Percentiles rank a stretch among this genome's conserved stretches.
phyloP scores from a whole-genome alignment of 1,140 invertebrate genomes.

The Arctopsyche grandis region DNA sequence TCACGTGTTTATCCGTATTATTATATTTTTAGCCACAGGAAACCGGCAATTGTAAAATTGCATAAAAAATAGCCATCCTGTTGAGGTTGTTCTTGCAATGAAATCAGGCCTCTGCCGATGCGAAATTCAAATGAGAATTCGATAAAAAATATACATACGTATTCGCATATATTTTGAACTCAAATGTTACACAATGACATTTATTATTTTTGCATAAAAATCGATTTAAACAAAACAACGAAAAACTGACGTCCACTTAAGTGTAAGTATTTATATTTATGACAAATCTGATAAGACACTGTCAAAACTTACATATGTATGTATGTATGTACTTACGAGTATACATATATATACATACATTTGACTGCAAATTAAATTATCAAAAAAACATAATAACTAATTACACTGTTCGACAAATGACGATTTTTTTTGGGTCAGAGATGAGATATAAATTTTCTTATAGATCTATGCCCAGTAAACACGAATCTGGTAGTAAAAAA shows the following conservation, averaged over 20 bases:
- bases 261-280: no score
- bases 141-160: neutral
- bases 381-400: no score
- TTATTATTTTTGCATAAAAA: neutral
- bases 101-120: neutral
- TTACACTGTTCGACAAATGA: no score
- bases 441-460: no score
- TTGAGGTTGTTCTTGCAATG: neutral
- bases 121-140: neutral
- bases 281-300: no score
- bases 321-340: neutral
- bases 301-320: neutral
- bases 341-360: neutral
- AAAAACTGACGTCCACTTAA: no score
- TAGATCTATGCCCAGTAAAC: no score
- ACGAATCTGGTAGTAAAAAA: no score
- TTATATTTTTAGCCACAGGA: neutral
- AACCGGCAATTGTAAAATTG: slow-evolving; percentile 3
- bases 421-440: no score
- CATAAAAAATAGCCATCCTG: neutral
- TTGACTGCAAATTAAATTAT: no score
- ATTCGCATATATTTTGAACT: neutral
- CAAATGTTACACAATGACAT: slow-evolving; percentile 12
- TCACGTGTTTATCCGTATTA: no score
- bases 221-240: no score